Conservation (phyloP, 1,140 invertebrate species). For the Ptiloglossa arizonensis region DNA sequence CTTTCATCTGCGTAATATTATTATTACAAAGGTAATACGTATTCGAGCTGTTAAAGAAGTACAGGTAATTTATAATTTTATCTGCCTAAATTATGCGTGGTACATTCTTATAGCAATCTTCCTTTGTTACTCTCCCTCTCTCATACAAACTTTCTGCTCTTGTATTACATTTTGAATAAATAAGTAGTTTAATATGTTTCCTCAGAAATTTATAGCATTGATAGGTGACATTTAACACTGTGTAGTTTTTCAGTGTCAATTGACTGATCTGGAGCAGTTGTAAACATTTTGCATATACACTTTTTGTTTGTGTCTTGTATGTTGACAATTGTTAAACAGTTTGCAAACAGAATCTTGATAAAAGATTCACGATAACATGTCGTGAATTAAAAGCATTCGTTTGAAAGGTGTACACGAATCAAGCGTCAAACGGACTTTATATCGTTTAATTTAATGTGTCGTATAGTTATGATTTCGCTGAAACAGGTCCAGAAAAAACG, state of each 20-base stretch:
- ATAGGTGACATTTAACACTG: not conserved
- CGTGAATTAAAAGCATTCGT: not conserved
- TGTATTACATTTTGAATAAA: conserved; percentile 17
- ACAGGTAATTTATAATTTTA: not conserved
- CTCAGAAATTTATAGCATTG: too few relatives aligned
- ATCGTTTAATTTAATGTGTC: not conserved
- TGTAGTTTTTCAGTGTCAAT: not conserved
- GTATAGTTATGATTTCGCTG: not conserved
- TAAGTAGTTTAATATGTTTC: not conserved
- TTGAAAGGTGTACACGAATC: not conserved
- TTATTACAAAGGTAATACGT: not conserved
- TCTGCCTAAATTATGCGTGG: not conserved
- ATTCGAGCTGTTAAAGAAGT: not conserved
- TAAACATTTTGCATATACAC: not conserved
- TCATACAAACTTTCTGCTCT: not conserved
- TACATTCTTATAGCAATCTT: not conserved
- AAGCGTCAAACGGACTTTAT: not conserved
- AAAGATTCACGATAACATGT: not conserved
- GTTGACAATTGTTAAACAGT: not conserved
- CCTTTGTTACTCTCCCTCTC: not conserved
- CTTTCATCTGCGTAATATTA: not conserved
- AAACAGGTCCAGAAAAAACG: not conserved
- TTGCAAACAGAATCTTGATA: not conserved
- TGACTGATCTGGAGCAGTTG: not conserved
- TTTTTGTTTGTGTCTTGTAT: not conserved